These are phyloP conservation scores for Sebastes ruberrimus DNA, from an alignment of 2,797 vertebrate genomes.

Conservation along the genomic window DNA sequence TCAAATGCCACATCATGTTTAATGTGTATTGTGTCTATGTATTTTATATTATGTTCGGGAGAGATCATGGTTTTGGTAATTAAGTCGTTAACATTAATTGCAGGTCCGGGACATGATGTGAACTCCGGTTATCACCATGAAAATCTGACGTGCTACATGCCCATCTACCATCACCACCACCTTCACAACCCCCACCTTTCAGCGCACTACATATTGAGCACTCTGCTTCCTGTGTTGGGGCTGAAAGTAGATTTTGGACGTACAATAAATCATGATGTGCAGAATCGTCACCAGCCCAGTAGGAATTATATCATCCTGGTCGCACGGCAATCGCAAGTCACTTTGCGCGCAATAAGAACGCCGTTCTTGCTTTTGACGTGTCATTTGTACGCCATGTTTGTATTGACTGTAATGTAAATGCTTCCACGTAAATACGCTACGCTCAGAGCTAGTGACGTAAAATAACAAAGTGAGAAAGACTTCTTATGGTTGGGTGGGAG, in stretches of 20 bases:
- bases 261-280: not conserved
- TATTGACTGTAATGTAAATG: too few species aligned
- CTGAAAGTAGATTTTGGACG: not conserved
- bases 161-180: not conserved
- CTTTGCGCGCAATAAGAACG: too few species aligned
- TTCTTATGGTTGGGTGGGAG: too few species aligned
- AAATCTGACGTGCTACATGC: not conserved
- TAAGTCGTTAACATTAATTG: not conserved
- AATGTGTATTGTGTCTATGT: not conserved
- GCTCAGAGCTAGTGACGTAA: fast-evolving
- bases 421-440: too few species aligned
- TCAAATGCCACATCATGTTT: not conserved
- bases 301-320: not conserved
- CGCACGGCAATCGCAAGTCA: too few species aligned
- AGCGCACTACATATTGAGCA: too few species aligned
- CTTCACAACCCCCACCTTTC: not conserved
- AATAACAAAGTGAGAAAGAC: too few species aligned
- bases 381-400: too few species aligned
- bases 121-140: not conserved
- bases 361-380: too few species aligned
- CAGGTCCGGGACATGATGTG: not conserved
- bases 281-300: not conserved
- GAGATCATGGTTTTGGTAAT: not conserved
- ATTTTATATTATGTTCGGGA: not conserved
- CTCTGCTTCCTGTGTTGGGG: not conserved